Evolutionary conservation across 2,113 vertebrate species (phyloP).

Genomic region (Aviceda subcristata): DNA sequence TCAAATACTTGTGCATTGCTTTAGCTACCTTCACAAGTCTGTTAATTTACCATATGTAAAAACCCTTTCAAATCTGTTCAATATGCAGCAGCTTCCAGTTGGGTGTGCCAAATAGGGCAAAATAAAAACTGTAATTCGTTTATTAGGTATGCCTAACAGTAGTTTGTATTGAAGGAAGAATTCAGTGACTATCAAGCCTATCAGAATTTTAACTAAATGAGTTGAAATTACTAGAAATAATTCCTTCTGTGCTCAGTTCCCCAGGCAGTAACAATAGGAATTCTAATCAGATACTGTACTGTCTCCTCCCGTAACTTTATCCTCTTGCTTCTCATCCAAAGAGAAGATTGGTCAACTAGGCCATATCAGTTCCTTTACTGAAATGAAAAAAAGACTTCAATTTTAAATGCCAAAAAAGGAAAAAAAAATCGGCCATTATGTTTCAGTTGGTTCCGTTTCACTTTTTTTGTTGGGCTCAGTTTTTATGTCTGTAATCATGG

Average conservation of each 20-base stretch:
- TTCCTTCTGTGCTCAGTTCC: neutral
- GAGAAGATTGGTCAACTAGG: neutral
- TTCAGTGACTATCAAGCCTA: neutral
- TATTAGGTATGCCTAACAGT: neutral
- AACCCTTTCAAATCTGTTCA: neutral
- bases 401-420: neutral
- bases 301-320: neutral
- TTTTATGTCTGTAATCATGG: neutral
- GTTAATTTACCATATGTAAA: neutral
- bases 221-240: neutral
- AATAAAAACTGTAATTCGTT: neutral
- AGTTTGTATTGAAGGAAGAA: neutral
- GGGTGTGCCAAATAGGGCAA: neutral
- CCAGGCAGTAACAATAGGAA: neutral
- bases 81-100: neutral
- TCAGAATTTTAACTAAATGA: neutral
- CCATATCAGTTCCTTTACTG: neutral
- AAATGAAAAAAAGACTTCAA: neutral
- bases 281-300: neutral
- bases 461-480: neutral
- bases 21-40: neutral
- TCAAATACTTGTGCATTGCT: neutral
- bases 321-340: neutral
- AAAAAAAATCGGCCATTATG: accelerated
- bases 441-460: neutral